Conservation (phyloP, 2,888 invertebrate species). For the Limnephilus auricula region DNA sequence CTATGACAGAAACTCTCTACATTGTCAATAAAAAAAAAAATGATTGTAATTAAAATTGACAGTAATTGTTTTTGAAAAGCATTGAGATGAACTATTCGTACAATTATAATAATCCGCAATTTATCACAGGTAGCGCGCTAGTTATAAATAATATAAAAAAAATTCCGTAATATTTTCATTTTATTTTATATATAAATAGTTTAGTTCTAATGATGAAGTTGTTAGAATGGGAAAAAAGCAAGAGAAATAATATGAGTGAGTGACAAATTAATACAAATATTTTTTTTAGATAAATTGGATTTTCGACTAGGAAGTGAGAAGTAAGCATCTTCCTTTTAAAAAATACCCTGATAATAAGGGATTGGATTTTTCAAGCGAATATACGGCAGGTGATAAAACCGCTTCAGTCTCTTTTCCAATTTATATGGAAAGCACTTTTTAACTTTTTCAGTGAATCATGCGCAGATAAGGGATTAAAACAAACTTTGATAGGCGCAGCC, state of each 20-base stretch:
- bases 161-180: too few species aligned
- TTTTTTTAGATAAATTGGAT: neutral
- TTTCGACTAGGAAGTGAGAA: neutral
- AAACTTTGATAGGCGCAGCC: conserved; percentile 31
- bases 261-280: too few species aligned
- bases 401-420: conserved; percentile 16
- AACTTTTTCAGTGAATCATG: conserved; percentile 56
- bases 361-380: neutral
- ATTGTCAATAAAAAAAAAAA: too few species aligned
- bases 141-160: too few species aligned
- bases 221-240: neutral
- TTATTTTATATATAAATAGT: too few species aligned
- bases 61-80: too few species aligned
- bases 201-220: neutral
- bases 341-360: neutral
- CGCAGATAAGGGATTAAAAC: conserved; percentile 42
- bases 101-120: too few species aligned
- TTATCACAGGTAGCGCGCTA: too few species aligned
- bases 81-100: too few species aligned
- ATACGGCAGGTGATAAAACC: neutral
- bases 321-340: neutral
- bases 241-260: neutral
- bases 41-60: too few species aligned
- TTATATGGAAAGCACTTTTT: conserved; percentile 48
- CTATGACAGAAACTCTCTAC: too few species aligned